Evolutionary conservation across 2,888 invertebrate species (phyloP), one percentile per base, ranked within the genome.

Genomic region (Itoplectis maculator): DNA sequence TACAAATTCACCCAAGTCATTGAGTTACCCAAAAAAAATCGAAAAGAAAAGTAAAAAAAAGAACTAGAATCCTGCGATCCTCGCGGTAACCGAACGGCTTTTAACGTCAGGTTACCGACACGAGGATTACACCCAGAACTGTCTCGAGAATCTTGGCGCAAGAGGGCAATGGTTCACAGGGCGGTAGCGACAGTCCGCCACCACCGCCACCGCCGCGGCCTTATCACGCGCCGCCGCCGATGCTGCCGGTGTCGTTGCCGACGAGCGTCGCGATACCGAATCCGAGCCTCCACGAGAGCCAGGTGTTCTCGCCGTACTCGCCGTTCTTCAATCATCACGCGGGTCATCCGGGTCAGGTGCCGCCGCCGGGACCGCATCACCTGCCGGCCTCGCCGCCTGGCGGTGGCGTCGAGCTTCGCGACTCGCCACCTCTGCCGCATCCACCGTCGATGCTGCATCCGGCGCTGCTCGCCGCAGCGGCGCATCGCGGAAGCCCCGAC

Each of bases 241-340:
- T 98, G 94, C 95, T 98, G 94, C 96, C 96, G 87, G 96, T 96
- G 87, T 97, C 97, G 90, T 95, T 98, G 93, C 98, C 98, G 87
- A 99, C 98, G 82, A 97, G 98, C 84, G 98, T 99, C 91, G 98
- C 99, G 92, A 98, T 99, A 93, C 97, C 98, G 82, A 99, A 99
- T 93, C 99, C 99, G 80, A 97, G 98, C 92, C 95, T 99, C 89
- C 98, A 98, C 94, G 97, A 98, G 94, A 97, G 97, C 93, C 97
- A 98, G 94, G 97, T 98, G 91, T 98, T 97, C 94, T 97, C 97
- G 87, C 97, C 97, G 88, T 97, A 97, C 94, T 97, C 97, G 91
- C 97, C 97, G 88, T 97, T 97, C 94, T 97, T 97, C 94, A 96
- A 96, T 87, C 91, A 90, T 81, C 92, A 92, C 86, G 89, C 89